Evolutionary conservation across 2,797 vertebrate species (phyloP).

Genomic region (Meda fulgida): DNA sequence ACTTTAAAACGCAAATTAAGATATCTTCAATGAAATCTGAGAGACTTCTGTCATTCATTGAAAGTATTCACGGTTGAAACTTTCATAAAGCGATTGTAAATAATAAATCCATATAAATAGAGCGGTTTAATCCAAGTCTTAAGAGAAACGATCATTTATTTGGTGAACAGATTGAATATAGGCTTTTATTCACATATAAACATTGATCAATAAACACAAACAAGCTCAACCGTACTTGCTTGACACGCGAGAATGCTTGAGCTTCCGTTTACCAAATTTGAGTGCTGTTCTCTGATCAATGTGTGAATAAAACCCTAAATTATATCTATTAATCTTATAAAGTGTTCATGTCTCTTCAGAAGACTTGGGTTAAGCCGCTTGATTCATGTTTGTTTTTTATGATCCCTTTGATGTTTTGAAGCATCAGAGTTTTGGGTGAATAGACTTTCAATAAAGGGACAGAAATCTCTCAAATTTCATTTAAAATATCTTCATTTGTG

Average conservation of each 20-base stretch:
- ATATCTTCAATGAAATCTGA: neutral
- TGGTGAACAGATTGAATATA: neutral
- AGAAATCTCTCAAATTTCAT: no score
- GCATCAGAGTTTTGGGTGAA: no score
- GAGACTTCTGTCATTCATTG: neutral
- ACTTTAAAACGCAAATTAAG: neutral
- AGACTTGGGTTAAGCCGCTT: no score
- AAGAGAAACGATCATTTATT: neutral
- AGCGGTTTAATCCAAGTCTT: neutral
- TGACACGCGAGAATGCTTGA: neutral
- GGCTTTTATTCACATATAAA: neutral
- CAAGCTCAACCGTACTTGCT: neutral
- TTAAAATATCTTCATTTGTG: no score
- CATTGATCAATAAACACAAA: neutral
- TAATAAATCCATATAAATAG: neutral
- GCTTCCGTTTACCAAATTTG: no score
- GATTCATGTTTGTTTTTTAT: no score
- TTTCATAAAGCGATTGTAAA: neutral
- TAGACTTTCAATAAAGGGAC: no score
- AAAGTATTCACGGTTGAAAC: neutral
- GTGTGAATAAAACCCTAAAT: no score
- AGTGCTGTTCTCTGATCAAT: no score
- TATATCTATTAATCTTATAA: no score
- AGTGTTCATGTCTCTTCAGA: no score
- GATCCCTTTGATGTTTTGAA: no score